These are phyloP conservation scores for Deilephila porcellus DNA, from an alignment of 2,888 invertebrate genomes.

Conservation along the genomic window DNA sequence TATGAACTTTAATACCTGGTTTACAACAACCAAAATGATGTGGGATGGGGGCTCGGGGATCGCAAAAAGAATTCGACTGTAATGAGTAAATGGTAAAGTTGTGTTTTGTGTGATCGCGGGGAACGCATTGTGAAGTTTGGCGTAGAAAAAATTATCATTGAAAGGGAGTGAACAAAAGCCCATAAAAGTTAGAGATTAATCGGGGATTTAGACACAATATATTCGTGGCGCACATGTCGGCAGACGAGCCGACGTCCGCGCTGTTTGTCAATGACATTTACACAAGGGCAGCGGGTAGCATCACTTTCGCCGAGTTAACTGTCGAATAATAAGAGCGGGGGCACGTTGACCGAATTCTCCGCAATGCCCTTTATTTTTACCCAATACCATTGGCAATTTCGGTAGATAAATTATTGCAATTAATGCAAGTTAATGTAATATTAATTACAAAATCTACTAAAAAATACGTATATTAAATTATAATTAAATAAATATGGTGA, in stretches of 20 bases:
- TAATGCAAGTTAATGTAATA: too few relatives aligned
- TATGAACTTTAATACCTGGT: constrained; percentile 35
- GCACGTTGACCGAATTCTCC: background rate
- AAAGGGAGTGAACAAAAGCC: constrained; percentile 81
- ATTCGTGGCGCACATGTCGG: constrained; percentile 71
- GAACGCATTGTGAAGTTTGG: constrained; percentile 58
- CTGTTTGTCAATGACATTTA: constrained; percentile 61
- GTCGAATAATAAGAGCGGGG: constrained; percentile 22
- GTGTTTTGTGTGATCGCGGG: constrained; percentile 38
- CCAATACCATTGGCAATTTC: too few relatives aligned
- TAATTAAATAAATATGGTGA: too few relatives aligned
- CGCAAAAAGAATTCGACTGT: background rate
- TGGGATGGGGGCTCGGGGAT: background rate
- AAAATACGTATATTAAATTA: too few relatives aligned
- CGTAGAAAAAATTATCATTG: constrained; percentile 66
- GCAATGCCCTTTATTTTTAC: background rate
- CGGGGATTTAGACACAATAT: constrained; percentile 81
- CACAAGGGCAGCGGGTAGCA: constrained; percentile 41
- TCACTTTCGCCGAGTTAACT: constrained; percentile 30
- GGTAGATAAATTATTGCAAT: too few relatives aligned
- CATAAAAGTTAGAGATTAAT: constrained; percentile 83
- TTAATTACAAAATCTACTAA: too few relatives aligned
- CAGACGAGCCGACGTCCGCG: constrained; percentile 53
- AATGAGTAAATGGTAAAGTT: constrained; percentile 38
- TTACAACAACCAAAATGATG: constrained; percentile 10